Conservation (phyloP, 1,140 invertebrate species). For the Drosophila nebulosa region DNA sequence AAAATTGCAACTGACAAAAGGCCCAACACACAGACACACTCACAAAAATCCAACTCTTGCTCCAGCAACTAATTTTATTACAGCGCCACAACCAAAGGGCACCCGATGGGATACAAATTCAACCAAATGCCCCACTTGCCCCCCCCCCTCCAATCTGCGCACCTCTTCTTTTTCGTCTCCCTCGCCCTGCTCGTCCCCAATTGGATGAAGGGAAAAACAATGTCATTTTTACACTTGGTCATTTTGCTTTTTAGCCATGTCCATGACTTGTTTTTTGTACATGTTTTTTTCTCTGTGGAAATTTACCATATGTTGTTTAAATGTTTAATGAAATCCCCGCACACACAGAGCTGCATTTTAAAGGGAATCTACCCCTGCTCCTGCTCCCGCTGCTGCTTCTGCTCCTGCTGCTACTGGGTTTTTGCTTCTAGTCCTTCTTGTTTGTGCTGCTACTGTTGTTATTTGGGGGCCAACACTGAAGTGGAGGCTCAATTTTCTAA, state of each 20-base stretch:
- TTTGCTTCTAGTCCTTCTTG: background rate
- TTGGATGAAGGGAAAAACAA: slow-evolving; percentile 40
- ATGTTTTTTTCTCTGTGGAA: slow-evolving; percentile 40
- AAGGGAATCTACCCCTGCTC: slow-evolving; percentile 30
- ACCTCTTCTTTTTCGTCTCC: too few relatives aligned
- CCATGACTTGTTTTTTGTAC: slow-evolving; percentile 17
- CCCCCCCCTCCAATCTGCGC: background rate
- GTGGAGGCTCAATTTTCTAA: slow-evolving; percentile 72
- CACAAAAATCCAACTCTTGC: slow-evolving; percentile 13
- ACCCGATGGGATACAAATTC: slow-evolving; percentile 47
- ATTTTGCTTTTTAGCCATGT: slow-evolving; percentile 51
- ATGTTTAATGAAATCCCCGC: slow-evolving; percentile 74
- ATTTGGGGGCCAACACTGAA: slow-evolving; percentile 23
- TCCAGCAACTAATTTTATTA: slow-evolving; percentile 67
- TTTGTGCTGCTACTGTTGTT: slow-evolving; percentile 8
- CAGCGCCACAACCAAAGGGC: slow-evolving; percentile 59
- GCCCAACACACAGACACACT: background rate
- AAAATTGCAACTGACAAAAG: slow-evolving; percentile 47
- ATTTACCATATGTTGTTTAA: slow-evolving; percentile 75
- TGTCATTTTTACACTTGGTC: slow-evolving; percentile 75
- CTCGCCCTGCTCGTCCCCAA: too few relatives aligned
- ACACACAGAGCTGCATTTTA: slow-evolving; percentile 77
- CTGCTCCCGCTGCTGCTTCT: background rate
- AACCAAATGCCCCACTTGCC: background rate
- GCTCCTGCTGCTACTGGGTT: slow-evolving; percentile 2